These are phyloP conservation scores for Calephelis perditalis DNA, from an alignment of 2,888 invertebrate genomes.

Conservation along the genomic window DNA sequence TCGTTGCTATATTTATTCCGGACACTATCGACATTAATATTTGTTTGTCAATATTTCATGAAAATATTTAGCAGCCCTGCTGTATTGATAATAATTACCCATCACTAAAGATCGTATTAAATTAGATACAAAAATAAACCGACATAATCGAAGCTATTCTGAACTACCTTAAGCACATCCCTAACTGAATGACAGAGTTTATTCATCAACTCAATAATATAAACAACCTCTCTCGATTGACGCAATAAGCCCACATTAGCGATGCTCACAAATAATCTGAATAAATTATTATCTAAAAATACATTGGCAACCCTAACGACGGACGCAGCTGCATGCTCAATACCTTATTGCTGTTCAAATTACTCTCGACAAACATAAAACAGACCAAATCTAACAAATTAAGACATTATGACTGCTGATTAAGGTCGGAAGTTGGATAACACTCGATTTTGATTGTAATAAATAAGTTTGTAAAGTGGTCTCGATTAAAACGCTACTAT, in stretches of 20 bases:
- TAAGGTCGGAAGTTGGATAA: constrained; percentile 34
- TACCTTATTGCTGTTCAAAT: constrained; percentile 66
- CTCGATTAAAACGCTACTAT: constrained; percentile 48
- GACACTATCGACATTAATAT: too few relatives aligned
- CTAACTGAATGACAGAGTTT: constrained; percentile 22
- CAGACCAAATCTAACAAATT: constrained; percentile 27
- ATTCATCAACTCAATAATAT: constrained; percentile 36
- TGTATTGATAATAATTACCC: neutral
- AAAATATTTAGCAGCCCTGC: neutral
- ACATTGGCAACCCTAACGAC: constrained; percentile 65
- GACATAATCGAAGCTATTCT: constrained; percentile 4
- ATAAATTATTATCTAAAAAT: constrained; percentile 64
- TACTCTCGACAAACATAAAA: constrained; percentile 43
- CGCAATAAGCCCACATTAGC: constrained; percentile 55
- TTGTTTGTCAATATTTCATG: too few relatives aligned
- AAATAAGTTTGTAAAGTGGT: constrained; percentile 34
- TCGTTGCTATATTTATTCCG: too few relatives aligned
- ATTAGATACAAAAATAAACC: constrained; percentile 5
- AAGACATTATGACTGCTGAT: constrained; percentile 25
- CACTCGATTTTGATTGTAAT: constrained; percentile 29
- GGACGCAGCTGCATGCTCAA: constrained; percentile 64
- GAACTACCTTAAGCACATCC: constrained; percentile 16
- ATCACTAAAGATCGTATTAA: neutral
- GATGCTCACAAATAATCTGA: constrained; percentile 49
- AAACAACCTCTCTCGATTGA: constrained; percentile 36